A percentile compares a stretch with the other conserved stretches of the same genome.
Conservation (phyloP, 2,113 vertebrate genomes). For the Turdus rufiventris region DNA sequence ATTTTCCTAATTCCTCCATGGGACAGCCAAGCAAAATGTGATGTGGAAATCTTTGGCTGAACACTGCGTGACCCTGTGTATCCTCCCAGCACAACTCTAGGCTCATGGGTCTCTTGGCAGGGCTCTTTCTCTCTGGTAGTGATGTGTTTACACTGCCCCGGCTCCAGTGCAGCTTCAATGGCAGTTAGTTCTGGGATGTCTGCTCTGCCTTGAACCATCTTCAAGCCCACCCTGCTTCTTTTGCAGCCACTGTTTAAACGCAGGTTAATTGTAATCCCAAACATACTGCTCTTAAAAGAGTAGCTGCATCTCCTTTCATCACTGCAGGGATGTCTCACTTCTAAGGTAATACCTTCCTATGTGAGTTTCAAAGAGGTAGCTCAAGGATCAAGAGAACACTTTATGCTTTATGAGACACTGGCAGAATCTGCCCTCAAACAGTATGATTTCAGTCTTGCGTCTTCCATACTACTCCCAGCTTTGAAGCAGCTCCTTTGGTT, state of each 20-base stretch:
- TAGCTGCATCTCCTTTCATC: background rate
- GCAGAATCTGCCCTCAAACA: background rate
- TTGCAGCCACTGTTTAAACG: background rate
- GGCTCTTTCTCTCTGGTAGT: background rate
- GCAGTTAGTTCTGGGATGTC: background rate
- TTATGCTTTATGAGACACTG: background rate
- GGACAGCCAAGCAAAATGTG: background rate
- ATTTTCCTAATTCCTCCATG: background rate
- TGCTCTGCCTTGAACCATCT: background rate
- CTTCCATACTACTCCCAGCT: background rate
- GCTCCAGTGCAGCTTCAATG: background rate
- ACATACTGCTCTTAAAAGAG: background rate
- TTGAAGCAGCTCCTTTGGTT: background rate
- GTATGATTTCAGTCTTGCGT: background rate
- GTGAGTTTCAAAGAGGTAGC: background rate
- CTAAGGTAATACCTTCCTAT: background rate
- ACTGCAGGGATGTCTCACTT: background rate
- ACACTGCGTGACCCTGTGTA: background rate
- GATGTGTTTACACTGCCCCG: background rate
- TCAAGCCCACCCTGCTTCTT: background rate
- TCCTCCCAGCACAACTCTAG: background rate
- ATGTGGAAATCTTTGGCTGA: slow-evolving; percentile 15
- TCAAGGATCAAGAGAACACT: background rate
- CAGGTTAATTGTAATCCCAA: background rate
- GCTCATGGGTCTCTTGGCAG: background rate